phyloP scores from a whole-genome alignment of 2,113 vertebrate genomes.

The Callionymus lyra region DNA sequence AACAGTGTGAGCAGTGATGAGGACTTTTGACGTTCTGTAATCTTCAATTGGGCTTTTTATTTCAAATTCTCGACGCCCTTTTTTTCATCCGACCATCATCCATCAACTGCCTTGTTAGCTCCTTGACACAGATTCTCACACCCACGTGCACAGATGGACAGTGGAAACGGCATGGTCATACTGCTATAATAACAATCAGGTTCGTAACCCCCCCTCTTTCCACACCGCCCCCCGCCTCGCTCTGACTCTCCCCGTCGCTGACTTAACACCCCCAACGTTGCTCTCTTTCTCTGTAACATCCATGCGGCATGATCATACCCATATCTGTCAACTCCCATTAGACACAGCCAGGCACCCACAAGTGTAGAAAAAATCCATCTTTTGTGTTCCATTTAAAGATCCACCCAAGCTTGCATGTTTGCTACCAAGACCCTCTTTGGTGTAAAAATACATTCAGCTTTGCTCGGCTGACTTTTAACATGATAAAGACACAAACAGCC shows the following conservation, averaged over 20 bases:
- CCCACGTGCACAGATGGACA: constrained; percentile 23
- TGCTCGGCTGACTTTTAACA: background rate
- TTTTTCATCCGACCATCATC: no score
- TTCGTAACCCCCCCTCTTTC: constrained; percentile 17
- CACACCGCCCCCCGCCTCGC: background rate
- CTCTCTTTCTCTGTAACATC: constrained; percentile 30
- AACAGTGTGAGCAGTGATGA: no score
- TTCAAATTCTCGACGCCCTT: no score
- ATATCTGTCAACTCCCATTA: constrained; percentile 55
- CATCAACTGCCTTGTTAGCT: background rate
- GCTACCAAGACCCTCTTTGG: constrained; percentile 7
- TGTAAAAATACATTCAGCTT: constrained; percentile 8
- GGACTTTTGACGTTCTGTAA: no score
- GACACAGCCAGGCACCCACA: constrained; percentile 21
- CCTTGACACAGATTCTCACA: background rate
- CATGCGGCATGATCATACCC: constrained; percentile 36
- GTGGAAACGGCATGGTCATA: constrained; percentile 18
- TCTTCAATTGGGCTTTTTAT: no score
- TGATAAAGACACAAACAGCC: constrained; percentile 16
- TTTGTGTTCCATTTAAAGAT: constrained; percentile 5
- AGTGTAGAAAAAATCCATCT: background rate
- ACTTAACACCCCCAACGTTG: constrained; percentile 14
- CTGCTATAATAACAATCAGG: constrained; percentile 36
- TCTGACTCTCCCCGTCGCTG: background rate
- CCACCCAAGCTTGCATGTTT: background rate